These are phyloP conservation scores for Pediacus dermestoides DNA, from an alignment of 2,888 invertebrate genomes.

Conservation along the genomic window DNA sequence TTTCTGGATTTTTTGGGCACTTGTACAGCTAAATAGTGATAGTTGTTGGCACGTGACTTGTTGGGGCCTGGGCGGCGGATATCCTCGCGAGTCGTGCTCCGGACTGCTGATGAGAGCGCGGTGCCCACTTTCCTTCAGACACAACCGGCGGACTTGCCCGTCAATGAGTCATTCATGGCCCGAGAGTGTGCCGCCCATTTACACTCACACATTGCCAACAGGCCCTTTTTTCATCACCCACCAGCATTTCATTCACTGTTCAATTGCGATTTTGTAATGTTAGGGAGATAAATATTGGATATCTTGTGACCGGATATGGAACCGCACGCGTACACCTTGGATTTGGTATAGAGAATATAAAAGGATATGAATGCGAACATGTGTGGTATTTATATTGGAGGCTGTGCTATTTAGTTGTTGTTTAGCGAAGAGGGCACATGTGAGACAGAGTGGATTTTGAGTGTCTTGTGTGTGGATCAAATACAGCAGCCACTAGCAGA, in stretches of 20 bases:
- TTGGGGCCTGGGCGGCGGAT: slow-evolving; percentile 35
- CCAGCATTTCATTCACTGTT: neutral
- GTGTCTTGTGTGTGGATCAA: slow-evolving; percentile 3
- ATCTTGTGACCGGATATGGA: no score
- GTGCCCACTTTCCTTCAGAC: slow-evolving; percentile 34
- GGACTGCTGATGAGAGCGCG: slow-evolving; percentile 41
- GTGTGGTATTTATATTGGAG: slow-evolving; percentile 7
- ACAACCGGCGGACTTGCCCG: slow-evolving; percentile 23
- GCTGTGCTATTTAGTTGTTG: no score
- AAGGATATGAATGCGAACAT: slow-evolving; percentile 8
- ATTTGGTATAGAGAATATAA: no score
- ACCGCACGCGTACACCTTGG: no score
- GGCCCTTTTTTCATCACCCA: neutral
- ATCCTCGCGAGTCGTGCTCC: slow-evolving; percentile 38
- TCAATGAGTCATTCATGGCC: slow-evolving; percentile 32
- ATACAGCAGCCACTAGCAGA: slow-evolving; percentile 24
- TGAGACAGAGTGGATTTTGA: slow-evolving; percentile 5
- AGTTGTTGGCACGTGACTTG: slow-evolving; percentile 16
- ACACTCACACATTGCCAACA: slow-evolving; percentile 1
- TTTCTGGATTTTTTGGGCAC: slow-evolving; percentile 10
- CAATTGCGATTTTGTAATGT: slow-evolving; percentile 1
- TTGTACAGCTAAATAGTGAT: slow-evolving; percentile 12
- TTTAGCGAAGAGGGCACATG: slow-evolving; percentile 5
- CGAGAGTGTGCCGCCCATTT: slow-evolving; percentile 13
- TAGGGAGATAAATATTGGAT: no score